Evolutionary conservation across 2,888 invertebrate species (phyloP).

Genomic region (Pristionchus entomophagus): DNA sequence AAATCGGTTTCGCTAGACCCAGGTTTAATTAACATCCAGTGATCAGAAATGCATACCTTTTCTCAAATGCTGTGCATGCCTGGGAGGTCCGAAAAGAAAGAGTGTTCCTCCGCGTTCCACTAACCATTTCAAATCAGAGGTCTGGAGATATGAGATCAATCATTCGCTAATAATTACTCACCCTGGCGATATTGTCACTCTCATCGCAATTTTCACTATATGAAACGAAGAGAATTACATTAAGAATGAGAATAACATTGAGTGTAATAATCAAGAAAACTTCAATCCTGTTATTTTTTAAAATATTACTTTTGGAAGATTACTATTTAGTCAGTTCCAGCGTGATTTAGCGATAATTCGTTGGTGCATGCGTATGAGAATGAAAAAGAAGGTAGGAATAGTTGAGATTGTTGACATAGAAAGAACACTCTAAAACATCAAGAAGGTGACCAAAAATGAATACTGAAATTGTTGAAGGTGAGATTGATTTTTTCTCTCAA

Average conservation of each 20-base stretch:
- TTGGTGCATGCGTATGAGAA: background rate
- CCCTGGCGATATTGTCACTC: background rate
- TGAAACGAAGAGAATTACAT: background rate
- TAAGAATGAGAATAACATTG: background rate
- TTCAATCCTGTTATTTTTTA: too few species aligned
- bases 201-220: background rate
- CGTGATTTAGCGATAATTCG: background rate
- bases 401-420: background rate
- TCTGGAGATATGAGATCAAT: background rate
- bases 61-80: background rate
- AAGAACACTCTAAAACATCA: background rate
- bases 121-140: background rate
- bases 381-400: slow-evolving; percentile 3
- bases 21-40: background rate
- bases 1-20: background rate
- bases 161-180: background rate
- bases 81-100: background rate
- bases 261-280: background rate
- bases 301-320: background rate
- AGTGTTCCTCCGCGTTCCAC: background rate
- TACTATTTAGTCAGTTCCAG: background rate
- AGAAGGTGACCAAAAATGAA: too few species aligned
- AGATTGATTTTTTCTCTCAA: too few species aligned
- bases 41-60: too few species aligned
- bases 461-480: too few species aligned